Percentiles rank a stretch among this genome's conserved stretches.
Conservation (phyloP, 2,888 invertebrate species). For the Mamestra brassicae region DNA sequence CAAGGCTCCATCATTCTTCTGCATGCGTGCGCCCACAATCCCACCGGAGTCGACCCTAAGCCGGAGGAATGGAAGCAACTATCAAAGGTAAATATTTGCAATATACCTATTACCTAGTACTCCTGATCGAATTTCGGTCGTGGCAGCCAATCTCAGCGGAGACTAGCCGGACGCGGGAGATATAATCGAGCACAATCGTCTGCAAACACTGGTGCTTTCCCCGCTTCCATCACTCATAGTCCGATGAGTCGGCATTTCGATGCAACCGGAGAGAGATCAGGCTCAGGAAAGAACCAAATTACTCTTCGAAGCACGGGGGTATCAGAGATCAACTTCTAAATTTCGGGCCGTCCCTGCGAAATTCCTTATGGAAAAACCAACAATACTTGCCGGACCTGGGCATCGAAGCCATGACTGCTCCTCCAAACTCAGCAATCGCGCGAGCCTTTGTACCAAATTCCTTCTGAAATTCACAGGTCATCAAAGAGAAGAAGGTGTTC, state of each 20-base stretch:
- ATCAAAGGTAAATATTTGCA: conserved; percentile 90
- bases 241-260: not conserved
- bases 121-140: not conserved
- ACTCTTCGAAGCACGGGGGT: not conserved
- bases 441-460: not conserved
- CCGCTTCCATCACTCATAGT: not conserved
- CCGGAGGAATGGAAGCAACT: conserved; percentile 97
- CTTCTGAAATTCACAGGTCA: conserved; percentile 83
- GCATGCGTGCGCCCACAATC: conserved; percentile 99
- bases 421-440: no score
- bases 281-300: not conserved
- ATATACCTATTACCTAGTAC: not conserved
- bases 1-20: conserved; percentile 96
- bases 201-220: not conserved
- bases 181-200: not conserved
- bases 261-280: not conserved
- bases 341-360: not conserved
- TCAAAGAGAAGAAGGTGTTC: conserved; percentile 95
- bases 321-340: not conserved
- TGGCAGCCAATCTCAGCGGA: not conserved
- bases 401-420: no score
- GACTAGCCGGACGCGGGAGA: not conserved
- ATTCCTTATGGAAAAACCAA: not conserved
- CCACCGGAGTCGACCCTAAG: conserved; percentile 98
- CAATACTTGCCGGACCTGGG: no score